These are phyloP conservation scores for Tetranychus urticae DNA, from an alignment of 1,140 invertebrate species.

Conservation along the genomic window DNA sequence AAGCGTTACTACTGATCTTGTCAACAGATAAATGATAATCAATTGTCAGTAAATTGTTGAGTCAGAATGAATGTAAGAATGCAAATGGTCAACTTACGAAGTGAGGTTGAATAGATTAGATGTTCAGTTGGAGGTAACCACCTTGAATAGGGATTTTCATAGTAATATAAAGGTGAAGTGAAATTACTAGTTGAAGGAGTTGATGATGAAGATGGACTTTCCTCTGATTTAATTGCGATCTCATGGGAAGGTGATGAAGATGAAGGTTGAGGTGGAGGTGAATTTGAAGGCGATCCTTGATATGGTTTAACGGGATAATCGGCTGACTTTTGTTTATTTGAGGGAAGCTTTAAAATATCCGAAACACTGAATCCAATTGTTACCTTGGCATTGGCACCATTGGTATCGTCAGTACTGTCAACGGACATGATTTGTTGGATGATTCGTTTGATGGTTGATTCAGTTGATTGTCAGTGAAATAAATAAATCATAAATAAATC, in stretches of 20 bases:
- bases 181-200: too few species aligned
- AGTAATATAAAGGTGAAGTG: neutral
- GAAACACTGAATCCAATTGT: slow-evolving; percentile 3
- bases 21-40: too few species aligned
- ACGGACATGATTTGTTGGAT: too few species aligned
- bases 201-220: neutral
- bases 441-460: too few species aligned
- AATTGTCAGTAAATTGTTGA: too few species aligned
- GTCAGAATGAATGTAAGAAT: too few species aligned
- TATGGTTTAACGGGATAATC: neutral
- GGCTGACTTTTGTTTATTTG: neutral
- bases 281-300: neutral
- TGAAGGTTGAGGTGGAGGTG: neutral
- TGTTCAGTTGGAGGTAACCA: neutral
- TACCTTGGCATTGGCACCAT: neutral
- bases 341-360: neutral
- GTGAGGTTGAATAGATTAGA: neutral
- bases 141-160: neutral
- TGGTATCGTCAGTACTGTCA: neutral
- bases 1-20: too few species aligned
- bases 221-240: neutral
- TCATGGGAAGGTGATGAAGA: neutral
- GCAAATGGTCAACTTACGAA: neutral
- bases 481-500: too few species aligned
- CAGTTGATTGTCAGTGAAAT: too few species aligned